phyloP scores from a whole-genome alignment of 1,140 invertebrate species.

The Brachionus angularis region DNA sequence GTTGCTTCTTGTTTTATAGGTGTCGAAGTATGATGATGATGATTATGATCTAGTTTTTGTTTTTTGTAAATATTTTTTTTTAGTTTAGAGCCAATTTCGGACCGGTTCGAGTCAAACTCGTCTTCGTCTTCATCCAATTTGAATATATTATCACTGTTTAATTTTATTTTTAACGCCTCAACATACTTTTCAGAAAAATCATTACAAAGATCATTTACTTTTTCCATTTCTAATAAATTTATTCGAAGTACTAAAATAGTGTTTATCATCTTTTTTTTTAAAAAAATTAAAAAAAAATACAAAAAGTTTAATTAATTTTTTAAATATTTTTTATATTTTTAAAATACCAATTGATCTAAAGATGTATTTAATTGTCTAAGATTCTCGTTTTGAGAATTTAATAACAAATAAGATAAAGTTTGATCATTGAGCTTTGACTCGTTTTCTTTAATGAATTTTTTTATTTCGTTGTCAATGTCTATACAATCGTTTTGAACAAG shows the following conservation, averaged over 20 bases:
- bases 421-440: neutral
- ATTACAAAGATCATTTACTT: conserved; percentile 58
- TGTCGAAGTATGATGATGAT: neutral
- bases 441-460: conserved; percentile 35
- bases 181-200: conserved; percentile 59
- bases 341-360: conserved; percentile 73
- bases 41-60: neutral
- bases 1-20: conserved; percentile 2
- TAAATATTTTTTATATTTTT: conserved; percentile 30
- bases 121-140: conserved; percentile 33
- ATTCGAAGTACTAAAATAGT: conserved; percentile 58
- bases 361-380: conserved; percentile 76
- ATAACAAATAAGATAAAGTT: neutral
- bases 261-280: conserved; percentile 54
- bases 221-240: conserved; percentile 58
- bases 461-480: conserved; percentile 10
- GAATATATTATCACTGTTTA: conserved; percentile 44
- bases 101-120: neutral
- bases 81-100: neutral
- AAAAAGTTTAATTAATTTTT: conserved; percentile 29
- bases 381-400: conserved; percentile 60
- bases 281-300: conserved; percentile 44
- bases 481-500: no score
- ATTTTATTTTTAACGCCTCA: conserved; percentile 50
- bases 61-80: neutral